Base-by-base conservation (phyloP, 2,888 invertebrate species). In the Phyto melanocephala region DNA sequence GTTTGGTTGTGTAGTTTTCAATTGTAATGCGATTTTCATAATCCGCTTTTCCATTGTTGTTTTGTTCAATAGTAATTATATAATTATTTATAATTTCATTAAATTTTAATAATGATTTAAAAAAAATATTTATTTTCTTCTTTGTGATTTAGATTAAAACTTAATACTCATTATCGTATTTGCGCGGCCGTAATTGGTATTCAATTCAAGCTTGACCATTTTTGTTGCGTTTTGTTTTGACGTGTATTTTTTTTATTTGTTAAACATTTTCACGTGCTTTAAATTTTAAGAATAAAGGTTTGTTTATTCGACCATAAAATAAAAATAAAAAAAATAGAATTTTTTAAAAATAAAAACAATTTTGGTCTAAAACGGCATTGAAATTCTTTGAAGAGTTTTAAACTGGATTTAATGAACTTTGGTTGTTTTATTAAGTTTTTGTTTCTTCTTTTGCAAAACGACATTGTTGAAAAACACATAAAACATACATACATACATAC, bases 161-260 rank as follows among this genome's bases (percentile, higher is more conserved):
- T 28, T 28, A 5, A 28, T 28, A 17, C 15, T 45, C 7, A 15
- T 17, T 45, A 15, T 13, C 1, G 20, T 33, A 65, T 40, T 58
- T 15, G 24, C 24, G 17, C 11, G 35, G 22, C 47, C 13, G 17
- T 68, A 28, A 42, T 70, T 50, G 17, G 13, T 65, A 56, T 75
- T 56, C 75, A 56, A 58, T 20, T 67, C 65, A 65, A 47, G 47
- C 56, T 28, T 47, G 65, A 75, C 47, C 35, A 50, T 54, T 65
- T 56, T 75, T 24, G 4, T 47, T 47, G 11, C 2, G 8, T 11
- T 63, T 20, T n/a, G 15, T 56, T 56, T n/a, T n/a, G n/a, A n/a
- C n/a, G n/a, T n/a, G n/a, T n/a, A n/a, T n/a, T n/a, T n/a, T 54
- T 1, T 33, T 33, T 33, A 8, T 6, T 28, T 20, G 17, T 6